Percentiles rank a stretch among this genome's conserved stretches.
These are phyloP conservation scores for Serranus cabrilla DNA, from an alignment of 2,797 vertebrate species.

Conservation along the genomic window DNA sequence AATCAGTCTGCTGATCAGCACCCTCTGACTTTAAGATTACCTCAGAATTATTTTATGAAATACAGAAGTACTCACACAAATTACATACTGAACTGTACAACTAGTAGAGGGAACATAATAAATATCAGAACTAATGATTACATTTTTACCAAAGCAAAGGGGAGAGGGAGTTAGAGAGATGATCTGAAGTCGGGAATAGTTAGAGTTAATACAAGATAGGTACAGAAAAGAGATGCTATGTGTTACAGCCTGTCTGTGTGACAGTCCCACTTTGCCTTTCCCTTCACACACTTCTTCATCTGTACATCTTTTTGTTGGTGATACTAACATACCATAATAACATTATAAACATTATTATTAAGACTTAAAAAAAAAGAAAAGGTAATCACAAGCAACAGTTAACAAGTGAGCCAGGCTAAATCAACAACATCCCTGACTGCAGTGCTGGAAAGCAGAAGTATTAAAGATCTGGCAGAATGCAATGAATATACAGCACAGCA, in stretches of 20 bases:
- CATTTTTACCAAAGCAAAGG: not conserved
- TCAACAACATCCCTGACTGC: not conserved
- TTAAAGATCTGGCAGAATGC: not conserved
- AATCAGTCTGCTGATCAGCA: not conserved
- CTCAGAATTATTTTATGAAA: not conserved
- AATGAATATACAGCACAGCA: slow-evolving; percentile 18
- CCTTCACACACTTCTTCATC: not conserved
- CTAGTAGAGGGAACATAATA: not conserved
- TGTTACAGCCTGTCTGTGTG: slow-evolving; percentile 15
- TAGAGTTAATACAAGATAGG: not conserved
- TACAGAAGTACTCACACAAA: not conserved
- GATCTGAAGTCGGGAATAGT: not conserved
- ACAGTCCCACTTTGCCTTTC: not conserved
- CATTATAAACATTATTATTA: not conserved
- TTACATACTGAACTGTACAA: not conserved
- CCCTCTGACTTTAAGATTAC: not conserved
- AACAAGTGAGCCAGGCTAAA: not conserved
- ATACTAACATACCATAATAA: not conserved
- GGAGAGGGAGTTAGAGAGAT: not conserved
- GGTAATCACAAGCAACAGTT: not conserved
- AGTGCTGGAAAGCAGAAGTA: not conserved
- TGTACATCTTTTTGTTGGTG: too few species aligned
- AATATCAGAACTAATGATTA: not conserved
- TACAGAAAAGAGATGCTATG: not conserved
- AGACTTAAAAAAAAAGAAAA: not conserved